Evolutionary conservation across 2,888 invertebrate species (phyloP), one percentile per base, ranked within the genome.

Genomic region (Leucoma salicis): DNA sequence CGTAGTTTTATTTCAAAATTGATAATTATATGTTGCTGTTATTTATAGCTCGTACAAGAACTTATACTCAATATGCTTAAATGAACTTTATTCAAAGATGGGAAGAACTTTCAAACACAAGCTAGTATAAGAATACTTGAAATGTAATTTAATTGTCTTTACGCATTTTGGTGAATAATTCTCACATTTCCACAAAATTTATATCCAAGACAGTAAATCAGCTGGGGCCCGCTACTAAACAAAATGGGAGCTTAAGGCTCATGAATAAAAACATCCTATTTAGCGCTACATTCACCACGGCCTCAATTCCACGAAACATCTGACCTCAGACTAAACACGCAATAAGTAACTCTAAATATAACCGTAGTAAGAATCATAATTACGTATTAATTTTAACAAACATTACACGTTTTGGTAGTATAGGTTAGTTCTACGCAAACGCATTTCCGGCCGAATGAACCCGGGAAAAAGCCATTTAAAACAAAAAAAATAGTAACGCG

Each of bases 391-490:
- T 55, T 70, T 69, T 59, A 74, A 73, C 57, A 66, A 64, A 71
- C 66, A 65, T 87, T 77, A 59, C 65, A 70, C 81, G 67, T 68
- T 85, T 82, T 66, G 74, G 68, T 72, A 68, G 73, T 74, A 71
- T 66, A 56, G 76, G 76, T 74, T 77, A 82, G 75, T 79, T 85
- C 81, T 84, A 88, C 87, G 87, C 87, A 84, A 89, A 89, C 87
- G 88, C 89, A 89, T 89, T 88, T 89, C 89, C 89, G 88, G 85
- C 70, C 79, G 76, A 85, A 82, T 81, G 78, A 74, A 83, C 87
- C 81, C 88, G 88, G 89, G 89, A 86, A 89, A 89, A 89, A 86
- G 86, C 86, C 83, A 88, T 89, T 88, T 88, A 87, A 89, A 88
- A 88, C 87, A 89, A 89, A 88, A 56, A 84, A 88, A 88, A 86